Evolutionary conservation across 2,113 vertebrate genomes (phyloP).

Genomic region (Notarius quadriscutis): DNA sequence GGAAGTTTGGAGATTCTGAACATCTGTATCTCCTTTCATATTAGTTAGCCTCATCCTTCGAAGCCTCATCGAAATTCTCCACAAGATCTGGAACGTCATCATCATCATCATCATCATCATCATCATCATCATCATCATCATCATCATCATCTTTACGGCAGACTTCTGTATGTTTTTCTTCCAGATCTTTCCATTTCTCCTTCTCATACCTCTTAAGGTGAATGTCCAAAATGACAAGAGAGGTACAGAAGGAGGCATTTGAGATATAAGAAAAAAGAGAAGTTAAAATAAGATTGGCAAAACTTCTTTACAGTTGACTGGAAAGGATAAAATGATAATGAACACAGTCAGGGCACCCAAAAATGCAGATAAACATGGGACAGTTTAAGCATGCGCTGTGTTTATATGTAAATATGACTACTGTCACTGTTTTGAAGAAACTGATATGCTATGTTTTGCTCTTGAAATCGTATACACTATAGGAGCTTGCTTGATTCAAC

Average conservation of each 20-base stretch:
- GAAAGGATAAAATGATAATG: not conserved
- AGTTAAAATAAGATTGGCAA: not conserved
- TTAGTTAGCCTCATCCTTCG: constrained; percentile 92
- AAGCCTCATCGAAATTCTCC: constrained; percentile 97
- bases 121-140: no score
- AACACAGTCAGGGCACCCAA: constrained; percentile 45
- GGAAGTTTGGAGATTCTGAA: constrained; percentile 53
- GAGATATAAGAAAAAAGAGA: constrained; percentile 15
- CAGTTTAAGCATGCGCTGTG: constrained; percentile 48
- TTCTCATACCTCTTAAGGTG: not conserved
- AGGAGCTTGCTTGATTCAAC: not conserved
- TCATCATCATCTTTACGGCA: not conserved
- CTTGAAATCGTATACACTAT: not conserved
- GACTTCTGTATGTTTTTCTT: not conserved
- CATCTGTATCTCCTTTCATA: constrained; percentile 43
- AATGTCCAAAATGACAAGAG: not conserved
- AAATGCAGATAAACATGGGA: constrained; percentile 27
- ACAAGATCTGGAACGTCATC: constrained; percentile 79
- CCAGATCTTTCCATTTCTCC: not conserved
- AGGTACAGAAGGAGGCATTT: not conserved
- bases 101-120: not conserved
- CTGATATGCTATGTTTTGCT: not conserved
- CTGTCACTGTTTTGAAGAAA: not conserved
- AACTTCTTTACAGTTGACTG: not conserved
- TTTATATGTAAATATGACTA: not conserved